Conservation (phyloP, 2,797 vertebrate genomes). For the Gallinago solitaria region DNA sequence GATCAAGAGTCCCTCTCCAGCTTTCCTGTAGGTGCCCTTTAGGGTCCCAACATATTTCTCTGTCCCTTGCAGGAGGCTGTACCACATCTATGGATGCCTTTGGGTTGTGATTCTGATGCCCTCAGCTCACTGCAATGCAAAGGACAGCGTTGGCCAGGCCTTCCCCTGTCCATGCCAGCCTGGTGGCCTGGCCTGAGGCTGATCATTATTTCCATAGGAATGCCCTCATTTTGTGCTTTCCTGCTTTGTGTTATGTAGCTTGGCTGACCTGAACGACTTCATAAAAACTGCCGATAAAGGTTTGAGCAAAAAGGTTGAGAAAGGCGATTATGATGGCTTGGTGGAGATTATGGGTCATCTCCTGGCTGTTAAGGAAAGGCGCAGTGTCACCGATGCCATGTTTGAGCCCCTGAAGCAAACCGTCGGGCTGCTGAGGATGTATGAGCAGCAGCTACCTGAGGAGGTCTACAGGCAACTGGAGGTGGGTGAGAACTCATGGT, state of each 20-base stretch:
- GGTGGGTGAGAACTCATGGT: slow-evolving; percentile 73
- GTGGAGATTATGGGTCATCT: slow-evolving; percentile 90
- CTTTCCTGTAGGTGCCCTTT: no score
- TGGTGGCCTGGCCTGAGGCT: neutral
- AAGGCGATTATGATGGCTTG: slow-evolving; percentile 85
- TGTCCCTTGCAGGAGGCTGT: neutral
- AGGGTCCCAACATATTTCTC: fast-evolving
- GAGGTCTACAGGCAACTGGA: slow-evolving; percentile 87
- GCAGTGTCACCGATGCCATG: slow-evolving; percentile 84
- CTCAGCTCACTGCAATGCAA: neutral
- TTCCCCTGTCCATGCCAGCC: neutral
- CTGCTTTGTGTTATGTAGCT: slow-evolving; percentile 69
- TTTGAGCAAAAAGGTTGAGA: slow-evolving; percentile 81
- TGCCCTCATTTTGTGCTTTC: neutral
- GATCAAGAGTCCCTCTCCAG: no score
- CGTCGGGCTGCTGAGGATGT: slow-evolving; percentile 86
- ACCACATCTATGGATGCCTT: neutral
- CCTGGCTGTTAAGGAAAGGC: slow-evolving; percentile 88
- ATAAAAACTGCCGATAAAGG: slow-evolving; percentile 77
- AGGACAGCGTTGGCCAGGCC: neutral
- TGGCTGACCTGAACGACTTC: slow-evolving; percentile 88
- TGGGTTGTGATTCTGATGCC: neutral
- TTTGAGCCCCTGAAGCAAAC: slow-evolving; percentile 93
- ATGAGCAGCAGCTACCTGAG: slow-evolving; percentile 89
- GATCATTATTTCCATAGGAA: neutral